Base-by-base conservation (phyloP, 2,113 vertebrate species). In the Terrapene triunguis region DNA sequence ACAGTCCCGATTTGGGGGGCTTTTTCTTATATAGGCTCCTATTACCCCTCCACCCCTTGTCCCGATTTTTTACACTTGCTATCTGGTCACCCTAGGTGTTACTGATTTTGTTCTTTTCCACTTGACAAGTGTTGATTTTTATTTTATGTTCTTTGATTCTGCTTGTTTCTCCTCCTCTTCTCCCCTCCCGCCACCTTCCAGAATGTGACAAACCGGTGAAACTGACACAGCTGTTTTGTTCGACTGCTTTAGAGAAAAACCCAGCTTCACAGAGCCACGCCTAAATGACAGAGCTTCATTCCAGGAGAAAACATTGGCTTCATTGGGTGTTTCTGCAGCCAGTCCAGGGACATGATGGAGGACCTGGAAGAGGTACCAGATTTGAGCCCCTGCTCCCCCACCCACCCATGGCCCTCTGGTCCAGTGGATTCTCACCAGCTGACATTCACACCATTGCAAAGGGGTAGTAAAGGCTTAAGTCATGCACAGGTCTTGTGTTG, bases 401-500 rank as follows among this genome's bases (percentile, higher is more conserved):
- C 44, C 24, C 44, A 7, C 13, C 13, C 12, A 27, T 44, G 72
- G 24, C 38, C 24, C 24, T 24, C 24, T 44, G 21, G 21, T 42
- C 38, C 38, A 10, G 2, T 11, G 38, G 19, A 10, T 74, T 47
- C 5, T 0, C 62, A 24, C 69, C 22, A 50, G 82, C 47, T 35
- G 7, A 44, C 6, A 35, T 2, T 25, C n/a, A 55, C 8, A 54
- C 57, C 72, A 0, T 54, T 55, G 1, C 0, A 84, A 8, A 53
- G 62, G 35, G 48, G 38, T 8, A 17, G 24, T 0, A 2, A 0
- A 69, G 94, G 25, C 79, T 74, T 65, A 81, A 38, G 90, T 91
- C 59, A 35, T 16, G 32, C 32, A 35, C 7, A 2, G 29, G 3
- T 35, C 32, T 65, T 35, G 14, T 35, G 32, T 16, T 65, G 12